Evolutionary conservation across 1,140 invertebrate genomes (phyloP).

Genomic region (Diprion similis): DNA sequence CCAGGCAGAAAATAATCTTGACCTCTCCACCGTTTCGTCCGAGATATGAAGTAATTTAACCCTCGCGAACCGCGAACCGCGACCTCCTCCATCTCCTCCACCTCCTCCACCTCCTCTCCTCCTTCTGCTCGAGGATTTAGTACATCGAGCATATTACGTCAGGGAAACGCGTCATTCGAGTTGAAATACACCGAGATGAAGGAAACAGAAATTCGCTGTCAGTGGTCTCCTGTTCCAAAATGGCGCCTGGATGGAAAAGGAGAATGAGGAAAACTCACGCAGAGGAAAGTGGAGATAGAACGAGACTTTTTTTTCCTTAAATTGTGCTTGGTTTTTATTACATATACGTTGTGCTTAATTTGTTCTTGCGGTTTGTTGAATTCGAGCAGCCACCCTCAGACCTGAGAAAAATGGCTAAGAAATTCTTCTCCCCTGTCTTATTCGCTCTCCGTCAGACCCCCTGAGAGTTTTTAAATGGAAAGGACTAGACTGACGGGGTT

Average conservation of each 20-base stretch:
- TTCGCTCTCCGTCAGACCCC: neutral
- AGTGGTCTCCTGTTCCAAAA: too few relatives aligned
- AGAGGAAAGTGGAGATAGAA: too few relatives aligned
- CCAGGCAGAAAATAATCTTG: neutral
- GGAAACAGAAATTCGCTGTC: too few relatives aligned
- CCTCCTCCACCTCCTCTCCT: neutral
- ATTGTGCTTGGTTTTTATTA: too few relatives aligned
- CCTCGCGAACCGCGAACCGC: neutral
- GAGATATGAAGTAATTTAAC: neutral
- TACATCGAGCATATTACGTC: neutral
- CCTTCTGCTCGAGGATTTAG: neutral
- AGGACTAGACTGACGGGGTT: neutral
- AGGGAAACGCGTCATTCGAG: neutral
- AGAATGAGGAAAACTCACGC: too few relatives aligned
- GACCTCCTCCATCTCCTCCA: neutral
- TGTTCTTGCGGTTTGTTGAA: too few relatives aligned
- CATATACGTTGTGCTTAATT: too few relatives aligned
- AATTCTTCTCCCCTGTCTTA: too few relatives aligned
- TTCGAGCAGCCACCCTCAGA: too few relatives aligned
- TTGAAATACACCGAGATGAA: neutral
- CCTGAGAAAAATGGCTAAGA: too few relatives aligned
- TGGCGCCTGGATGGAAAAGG: too few relatives aligned
- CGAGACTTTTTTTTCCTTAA: too few relatives aligned
- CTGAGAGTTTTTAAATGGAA: neutral
- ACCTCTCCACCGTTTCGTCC: neutral